Percentiles rank a stretch among this genome's conserved stretches.
Evolutionary conservation across 92 coral and sea anemone species (phyloP).

Genomic region (Anthopleura xanthogrammica): DNA sequence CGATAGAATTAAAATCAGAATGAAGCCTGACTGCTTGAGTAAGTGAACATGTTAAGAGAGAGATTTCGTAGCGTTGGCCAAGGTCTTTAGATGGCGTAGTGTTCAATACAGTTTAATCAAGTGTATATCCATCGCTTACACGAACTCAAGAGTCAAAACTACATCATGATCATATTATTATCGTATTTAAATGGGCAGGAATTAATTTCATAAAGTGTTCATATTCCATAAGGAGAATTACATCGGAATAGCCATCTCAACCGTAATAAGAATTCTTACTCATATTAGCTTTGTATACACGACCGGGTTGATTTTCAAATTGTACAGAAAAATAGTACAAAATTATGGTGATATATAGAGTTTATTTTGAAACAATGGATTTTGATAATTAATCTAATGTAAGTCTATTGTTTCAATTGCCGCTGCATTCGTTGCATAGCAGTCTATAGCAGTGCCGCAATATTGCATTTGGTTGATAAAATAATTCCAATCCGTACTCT

Average conservation of each 20-base stretch:
- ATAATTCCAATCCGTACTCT: too few species aligned
- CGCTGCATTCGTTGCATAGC: too few species aligned
- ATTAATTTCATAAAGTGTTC: neutral
- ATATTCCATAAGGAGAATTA: neutral
- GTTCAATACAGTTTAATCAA: too few species aligned
- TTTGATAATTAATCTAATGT: neutral
- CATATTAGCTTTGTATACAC: neutral
- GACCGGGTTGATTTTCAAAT: neutral
- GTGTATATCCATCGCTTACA: too few species aligned
- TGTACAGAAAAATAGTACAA: neutral
- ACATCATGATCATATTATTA: neutral
- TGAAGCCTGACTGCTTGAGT: too few species aligned
- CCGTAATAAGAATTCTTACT: neutral
- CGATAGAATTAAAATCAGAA: neutral
- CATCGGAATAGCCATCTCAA: too few species aligned
- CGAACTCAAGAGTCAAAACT: too few species aligned
- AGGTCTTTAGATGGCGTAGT: too few species aligned
- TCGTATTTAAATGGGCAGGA: neutral
- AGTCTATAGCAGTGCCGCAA: too few species aligned
- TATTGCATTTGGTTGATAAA: too few species aligned
- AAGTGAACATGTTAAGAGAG: too few species aligned
- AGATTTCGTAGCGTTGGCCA: too few species aligned
- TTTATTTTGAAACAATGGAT: neutral
- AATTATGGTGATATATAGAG: neutral
- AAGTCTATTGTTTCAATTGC: slow-evolving; percentile 9